A percentile compares a stretch with the other conserved stretches of the same genome.
phyloP scores from a whole-genome alignment of 2,113 vertebrate genomes.

The Potamarius usumacintae region DNA sequence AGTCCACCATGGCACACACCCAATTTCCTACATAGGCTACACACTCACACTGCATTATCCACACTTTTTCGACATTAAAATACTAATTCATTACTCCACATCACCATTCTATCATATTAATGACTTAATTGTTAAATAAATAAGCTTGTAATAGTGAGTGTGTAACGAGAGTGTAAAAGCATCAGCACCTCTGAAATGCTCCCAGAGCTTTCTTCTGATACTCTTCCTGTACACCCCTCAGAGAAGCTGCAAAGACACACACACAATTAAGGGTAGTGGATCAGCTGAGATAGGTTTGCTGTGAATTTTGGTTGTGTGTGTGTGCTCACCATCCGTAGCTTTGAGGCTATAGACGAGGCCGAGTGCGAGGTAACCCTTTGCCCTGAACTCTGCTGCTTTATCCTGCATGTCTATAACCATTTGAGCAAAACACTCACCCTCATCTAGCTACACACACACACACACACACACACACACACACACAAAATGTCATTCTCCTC shows the following conservation, averaged over 20 bases:
- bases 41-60: neutral
- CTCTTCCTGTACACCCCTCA: constrained; percentile 91
- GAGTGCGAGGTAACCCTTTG: constrained; percentile 92
- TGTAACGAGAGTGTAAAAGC: neutral
- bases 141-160: neutral
- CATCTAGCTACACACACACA: constrained; percentile 81
- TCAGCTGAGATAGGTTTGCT: neutral
- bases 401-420: constrained; percentile 91
- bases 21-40: neutral
- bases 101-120: neutral
- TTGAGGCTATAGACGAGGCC: constrained; percentile 94
- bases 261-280: neutral
- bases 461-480: constrained; percentile 47
- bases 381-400: constrained; percentile 92
- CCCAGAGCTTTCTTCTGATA: constrained; percentile 96
- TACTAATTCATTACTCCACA: neutral
- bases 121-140: too few relatives aligned
- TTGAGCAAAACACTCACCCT: constrained; percentile 91
- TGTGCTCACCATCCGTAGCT: constrained; percentile 90
- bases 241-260: constrained; percentile 76
- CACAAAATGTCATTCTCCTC: neutral
- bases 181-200: constrained; percentile 89
- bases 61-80: neutral
- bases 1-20: neutral
- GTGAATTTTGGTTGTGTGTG: neutral